Conservation (phyloP, 1,140 invertebrate genomes). For the Drosophila aff. region DNA sequence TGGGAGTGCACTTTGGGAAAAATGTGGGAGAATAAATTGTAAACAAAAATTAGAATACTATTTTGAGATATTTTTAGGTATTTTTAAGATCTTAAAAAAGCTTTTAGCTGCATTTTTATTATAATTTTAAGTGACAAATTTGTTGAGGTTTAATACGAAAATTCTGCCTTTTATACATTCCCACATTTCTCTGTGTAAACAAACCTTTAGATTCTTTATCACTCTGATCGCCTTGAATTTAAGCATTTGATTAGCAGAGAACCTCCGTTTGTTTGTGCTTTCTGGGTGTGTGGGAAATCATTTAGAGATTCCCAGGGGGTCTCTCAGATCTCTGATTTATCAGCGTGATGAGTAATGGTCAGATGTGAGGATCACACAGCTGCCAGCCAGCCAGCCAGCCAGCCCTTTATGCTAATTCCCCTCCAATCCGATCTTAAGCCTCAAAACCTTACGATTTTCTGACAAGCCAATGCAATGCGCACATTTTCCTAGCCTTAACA, state of each 20-base stretch:
- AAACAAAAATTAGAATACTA: no score
- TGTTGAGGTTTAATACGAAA: no score
- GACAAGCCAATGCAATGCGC: conserved; percentile 10
- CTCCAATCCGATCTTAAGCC: conserved; percentile 1
- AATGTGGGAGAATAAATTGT: background rate
- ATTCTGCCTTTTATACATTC: background rate
- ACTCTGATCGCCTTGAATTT: conserved; percentile 54
- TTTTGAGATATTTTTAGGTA: background rate
- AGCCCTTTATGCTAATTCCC: conserved; percentile 34
- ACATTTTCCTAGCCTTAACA: conserved; percentile 24
- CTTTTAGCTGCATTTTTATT: background rate
- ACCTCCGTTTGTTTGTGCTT: conserved; percentile 1
- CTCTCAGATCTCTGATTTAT: conserved; percentile 39
- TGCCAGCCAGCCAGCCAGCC: conserved; percentile 32
- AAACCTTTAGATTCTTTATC: conserved; percentile 40
- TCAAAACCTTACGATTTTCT: background rate
- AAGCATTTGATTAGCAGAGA: conserved; percentile 64
- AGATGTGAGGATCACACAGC: conserved; percentile 45
- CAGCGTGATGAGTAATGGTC: conserved; percentile 54
- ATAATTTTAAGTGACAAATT: background rate
- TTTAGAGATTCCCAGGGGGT: conserved; percentile 32
- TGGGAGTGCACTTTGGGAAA: conserved; percentile 2
- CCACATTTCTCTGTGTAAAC: conserved; percentile 3
- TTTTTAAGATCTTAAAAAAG: background rate
- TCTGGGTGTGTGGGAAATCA: conserved; percentile 67